These are phyloP conservation scores for Anguilla rostrata DNA, from an alignment of 2,113 vertebrate species.

Conservation along the genomic window DNA sequence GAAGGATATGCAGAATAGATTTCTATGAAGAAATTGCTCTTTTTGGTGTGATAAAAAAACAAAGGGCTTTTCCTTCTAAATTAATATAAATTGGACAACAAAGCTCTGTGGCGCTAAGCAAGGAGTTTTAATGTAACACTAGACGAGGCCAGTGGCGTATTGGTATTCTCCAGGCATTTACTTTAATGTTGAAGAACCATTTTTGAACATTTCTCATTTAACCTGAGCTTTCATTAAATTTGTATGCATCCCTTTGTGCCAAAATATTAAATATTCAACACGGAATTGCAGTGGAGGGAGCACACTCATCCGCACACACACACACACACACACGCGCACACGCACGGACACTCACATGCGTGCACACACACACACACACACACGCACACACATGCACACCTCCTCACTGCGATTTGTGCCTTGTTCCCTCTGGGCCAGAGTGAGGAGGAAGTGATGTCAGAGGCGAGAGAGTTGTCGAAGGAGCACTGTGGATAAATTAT, in stretches of 20 bases:
- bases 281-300: background rate
- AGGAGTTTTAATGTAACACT: background rate
- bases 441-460: background rate
- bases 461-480: background rate
- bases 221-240: slow-evolving; percentile 31
- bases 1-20: too few relatives aligned
- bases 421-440: background rate
- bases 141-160: background rate
- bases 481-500: background rate
- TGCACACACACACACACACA: too few relatives aligned
- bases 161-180: slow-evolving; percentile 12
- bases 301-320: background rate
- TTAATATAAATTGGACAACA: too few relatives aligned
- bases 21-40: too few relatives aligned
- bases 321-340: too few relatives aligned
- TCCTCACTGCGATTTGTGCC: background rate
- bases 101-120: background rate
- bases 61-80: too few relatives aligned
- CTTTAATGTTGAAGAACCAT: slow-evolving; percentile 26
- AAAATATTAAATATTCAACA: slow-evolving; percentile 26
- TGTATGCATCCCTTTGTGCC: slow-evolving; percentile 7
- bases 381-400: background rate
- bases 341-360: too few relatives aligned
- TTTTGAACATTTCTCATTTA: slow-evolving; percentile 23
- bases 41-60: background rate